Percentiles rank a stretch among this genome's conserved stretches.
These are phyloP conservation scores for Papilio glaucus DNA, from an alignment of 1,140 invertebrate genomes.

Conservation along the genomic window DNA sequence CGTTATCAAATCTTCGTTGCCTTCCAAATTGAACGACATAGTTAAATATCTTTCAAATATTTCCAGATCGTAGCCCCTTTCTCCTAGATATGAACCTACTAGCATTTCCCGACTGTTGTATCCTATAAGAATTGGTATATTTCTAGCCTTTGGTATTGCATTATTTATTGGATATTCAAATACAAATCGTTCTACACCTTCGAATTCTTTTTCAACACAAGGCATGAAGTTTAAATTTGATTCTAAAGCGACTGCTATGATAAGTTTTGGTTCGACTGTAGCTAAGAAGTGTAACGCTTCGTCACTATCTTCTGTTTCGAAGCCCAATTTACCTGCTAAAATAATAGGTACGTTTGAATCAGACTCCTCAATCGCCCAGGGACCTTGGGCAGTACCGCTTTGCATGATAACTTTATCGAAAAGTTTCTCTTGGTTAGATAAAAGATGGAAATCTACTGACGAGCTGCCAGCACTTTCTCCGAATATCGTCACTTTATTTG, in stretches of 20 bases:
- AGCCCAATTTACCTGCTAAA: slow-evolving; percentile 11
- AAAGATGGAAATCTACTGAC: slow-evolving; percentile 24
- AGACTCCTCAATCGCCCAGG: not conserved
- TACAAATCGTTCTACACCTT: slow-evolving; percentile 11
- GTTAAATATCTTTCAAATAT: slow-evolving; percentile 1
- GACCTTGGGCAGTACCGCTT: slow-evolving; percentile 1
- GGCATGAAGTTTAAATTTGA: slow-evolving; percentile 5
- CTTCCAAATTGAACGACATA: slow-evolving; percentile 11
- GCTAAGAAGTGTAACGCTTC: slow-evolving; percentile 2
- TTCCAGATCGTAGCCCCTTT: not conserved
- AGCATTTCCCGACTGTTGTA: slow-evolving; percentile 19
- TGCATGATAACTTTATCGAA: slow-evolving; percentile 33
- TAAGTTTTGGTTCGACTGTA: not conserved
- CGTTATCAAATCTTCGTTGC: not conserved
- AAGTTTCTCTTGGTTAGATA: not conserved
- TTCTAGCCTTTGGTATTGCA: slow-evolving; percentile 4
- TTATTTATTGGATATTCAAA: not conserved
- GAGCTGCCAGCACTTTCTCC: slow-evolving; percentile 6
- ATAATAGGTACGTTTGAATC: not conserved
- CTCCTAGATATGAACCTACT: not conserved
- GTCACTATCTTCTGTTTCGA: not conserved
- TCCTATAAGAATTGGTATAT: slow-evolving; percentile 10
- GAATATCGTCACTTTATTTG: slow-evolving; percentile 26
- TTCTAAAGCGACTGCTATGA: slow-evolving; percentile 10
- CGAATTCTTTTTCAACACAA: slow-evolving; percentile 21